Evolutionary conservation across 2,113 vertebrate genomes (phyloP).

Genomic region (Bufo bufo): DNA sequence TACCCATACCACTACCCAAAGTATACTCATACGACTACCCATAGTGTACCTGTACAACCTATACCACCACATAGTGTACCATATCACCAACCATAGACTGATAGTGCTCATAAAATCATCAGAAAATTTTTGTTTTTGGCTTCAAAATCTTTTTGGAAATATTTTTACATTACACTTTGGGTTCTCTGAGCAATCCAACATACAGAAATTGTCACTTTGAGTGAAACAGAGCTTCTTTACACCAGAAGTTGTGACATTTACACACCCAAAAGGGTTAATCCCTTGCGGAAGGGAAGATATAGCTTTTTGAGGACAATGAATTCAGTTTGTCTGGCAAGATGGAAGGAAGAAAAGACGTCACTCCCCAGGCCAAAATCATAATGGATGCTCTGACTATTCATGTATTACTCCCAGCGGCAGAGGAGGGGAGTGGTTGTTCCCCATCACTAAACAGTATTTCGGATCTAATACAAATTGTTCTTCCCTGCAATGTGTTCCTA

Average conservation of each 20-base stretch:
- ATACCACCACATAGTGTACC: background rate
- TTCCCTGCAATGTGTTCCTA: background rate
- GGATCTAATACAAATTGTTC: background rate
- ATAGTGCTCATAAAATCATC: too few species aligned
- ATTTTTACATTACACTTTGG: background rate
- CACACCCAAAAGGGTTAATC: background rate
- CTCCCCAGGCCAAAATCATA: conserved; percentile 22
- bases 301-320: conserved; percentile 30
- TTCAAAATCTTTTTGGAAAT: background rate
- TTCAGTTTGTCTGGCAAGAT: conserved; percentile 36
- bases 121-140: background rate
- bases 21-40: too few species aligned
- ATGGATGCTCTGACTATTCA: conserved; percentile 40
- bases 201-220: background rate
- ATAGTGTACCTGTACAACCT: too few species aligned
- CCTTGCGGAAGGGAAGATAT: background rate
- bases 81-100: background rate
- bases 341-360: conserved; percentile 31
- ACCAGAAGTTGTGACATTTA: background rate
- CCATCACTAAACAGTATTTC: background rate
- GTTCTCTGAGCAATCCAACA: background rate
- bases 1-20: too few species aligned
- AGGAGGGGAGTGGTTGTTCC: background rate
- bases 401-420: background rate
- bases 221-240: background rate